phyloP scores from a whole-genome alignment of 2,113 vertebrate species.

The Aleadryas rufinucha region DNA sequence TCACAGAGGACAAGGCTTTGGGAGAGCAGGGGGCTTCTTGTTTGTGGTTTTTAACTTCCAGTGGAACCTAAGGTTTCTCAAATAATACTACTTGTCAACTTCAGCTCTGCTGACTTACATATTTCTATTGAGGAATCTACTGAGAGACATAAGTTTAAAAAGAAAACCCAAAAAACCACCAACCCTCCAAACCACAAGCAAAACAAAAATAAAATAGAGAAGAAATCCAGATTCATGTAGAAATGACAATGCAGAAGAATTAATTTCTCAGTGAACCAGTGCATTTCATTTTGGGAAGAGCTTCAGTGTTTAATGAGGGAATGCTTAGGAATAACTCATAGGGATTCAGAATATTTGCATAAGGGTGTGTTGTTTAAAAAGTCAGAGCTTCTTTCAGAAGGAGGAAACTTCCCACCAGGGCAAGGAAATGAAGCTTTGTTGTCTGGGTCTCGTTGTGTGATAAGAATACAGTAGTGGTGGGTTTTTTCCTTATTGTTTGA shows the following conservation, averaged over 20 bases:
- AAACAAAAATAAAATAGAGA: background rate
- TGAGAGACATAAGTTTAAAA: background rate
- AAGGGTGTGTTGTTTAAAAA: background rate
- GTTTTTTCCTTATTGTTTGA: background rate
- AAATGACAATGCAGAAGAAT: background rate
- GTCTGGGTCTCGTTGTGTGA: background rate
- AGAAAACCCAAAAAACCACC: background rate
- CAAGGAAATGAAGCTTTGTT: background rate
- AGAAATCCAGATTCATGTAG: background rate
- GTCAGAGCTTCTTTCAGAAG: background rate
- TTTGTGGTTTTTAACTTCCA: background rate
- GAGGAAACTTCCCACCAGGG: background rate
- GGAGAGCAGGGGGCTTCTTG: background rate
- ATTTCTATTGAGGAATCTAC: background rate
- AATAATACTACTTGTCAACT: background rate
- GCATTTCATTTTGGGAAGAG: background rate
- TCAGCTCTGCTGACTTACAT: background rate
- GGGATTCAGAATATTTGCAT: background rate
- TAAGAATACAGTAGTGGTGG: background rate
- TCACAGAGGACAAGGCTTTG: background rate
- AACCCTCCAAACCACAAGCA: background rate
- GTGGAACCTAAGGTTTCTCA: background rate
- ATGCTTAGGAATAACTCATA: background rate
- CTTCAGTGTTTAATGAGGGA: background rate
- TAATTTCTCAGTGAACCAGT: accelerated